Evolutionary conservation across 2,797 vertebrate genomes (phyloP).

Genomic region (Oreochromis mossambicus): DNA sequence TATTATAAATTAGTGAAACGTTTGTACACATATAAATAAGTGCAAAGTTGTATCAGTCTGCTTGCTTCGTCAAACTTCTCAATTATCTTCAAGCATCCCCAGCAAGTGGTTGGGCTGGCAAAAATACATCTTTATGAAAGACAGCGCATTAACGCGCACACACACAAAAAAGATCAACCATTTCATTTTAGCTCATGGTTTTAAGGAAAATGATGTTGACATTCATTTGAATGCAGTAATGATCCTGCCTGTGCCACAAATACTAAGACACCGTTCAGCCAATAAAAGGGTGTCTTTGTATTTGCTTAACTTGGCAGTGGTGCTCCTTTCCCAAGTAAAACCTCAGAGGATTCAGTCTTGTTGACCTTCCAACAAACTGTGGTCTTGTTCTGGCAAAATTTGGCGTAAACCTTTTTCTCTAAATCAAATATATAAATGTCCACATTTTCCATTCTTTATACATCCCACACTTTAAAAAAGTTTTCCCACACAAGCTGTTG

Average conservation of each 20-base stretch:
- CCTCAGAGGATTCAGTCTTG: conserved; percentile 28
- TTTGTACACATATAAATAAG: conserved; percentile 96
- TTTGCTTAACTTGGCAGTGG: conserved; percentile 20
- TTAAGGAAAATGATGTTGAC: conserved; percentile 51
- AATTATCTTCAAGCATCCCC: conserved; percentile 84
- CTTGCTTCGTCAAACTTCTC: conserved; percentile 67
- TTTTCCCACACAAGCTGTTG: conserved; percentile 13
- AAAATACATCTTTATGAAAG: conserved; percentile 91
- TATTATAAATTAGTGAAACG: conserved; percentile 99
- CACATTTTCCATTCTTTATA: background rate
- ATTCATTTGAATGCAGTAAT: conserved; percentile 60
- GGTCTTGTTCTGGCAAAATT: conserved; percentile 38
- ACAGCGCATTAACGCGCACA: conserved; percentile 49
- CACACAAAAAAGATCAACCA: conserved; percentile 54
- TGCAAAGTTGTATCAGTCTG: conserved; percentile 86
- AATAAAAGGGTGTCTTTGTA: background rate
- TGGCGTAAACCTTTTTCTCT: conserved; percentile 29
- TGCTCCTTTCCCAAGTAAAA: conserved; percentile 36
- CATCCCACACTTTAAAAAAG: background rate
- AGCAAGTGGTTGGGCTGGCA: conserved; percentile 78
- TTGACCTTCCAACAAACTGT: conserved; percentile 23
- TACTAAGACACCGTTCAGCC: conserved; percentile 6
- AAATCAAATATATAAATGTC: background rate
- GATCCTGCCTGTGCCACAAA: conserved; percentile 34
- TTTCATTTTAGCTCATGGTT: conserved; percentile 61